Base-by-base conservation (phyloP, 2,113 vertebrate species). In the Puma concolor region DNA sequence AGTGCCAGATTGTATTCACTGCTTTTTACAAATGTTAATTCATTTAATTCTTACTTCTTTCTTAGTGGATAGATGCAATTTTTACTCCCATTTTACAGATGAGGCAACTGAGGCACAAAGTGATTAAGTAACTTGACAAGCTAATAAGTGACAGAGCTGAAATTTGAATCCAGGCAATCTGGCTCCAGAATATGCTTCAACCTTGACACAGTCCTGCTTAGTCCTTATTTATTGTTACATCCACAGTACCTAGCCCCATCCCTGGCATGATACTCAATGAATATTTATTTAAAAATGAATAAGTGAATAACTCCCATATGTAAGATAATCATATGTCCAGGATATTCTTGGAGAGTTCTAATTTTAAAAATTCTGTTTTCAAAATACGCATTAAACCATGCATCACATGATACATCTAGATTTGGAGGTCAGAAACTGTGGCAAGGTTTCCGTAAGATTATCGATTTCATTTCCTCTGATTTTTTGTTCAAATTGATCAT, bases 321-420 rank as follows among this genome's bases (percentile, higher is more conserved):
- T 33, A 82, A n/a, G 83, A 48, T 50, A 57, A 71, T 80, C 33
- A 72, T 67, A 60, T 50, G 60, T 87, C 41, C 48, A 71, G 60
- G 19, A 86, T 57, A 79, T 41, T 90, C 63, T 72, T 82, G 23
- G 14, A 44, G 60, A 87, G 44, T 52, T 60, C 29, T 84, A 67
- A 93, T 63, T 91, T 82, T 74, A 95, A 97, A 84, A 52, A 38
- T 82, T 74, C 12, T 80, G 25, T 52, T 17, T 94, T 95, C 63
- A 95, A 93, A 87, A 63, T n/a, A 88, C 33, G 15, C 38, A 44
- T 29, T 66, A 87, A 90, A 38, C 23, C 33, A 67, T 6, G 10
- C 1, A 5, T 31, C 41, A 63, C 69, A 91, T 3, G 7, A 85
- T 63, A 5, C 41, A 44, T 64, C 52, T 63, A 25, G 15, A 90